Evolutionary conservation across 2,888 invertebrate genomes (phyloP), one percentile per base, ranked within the genome.

Genomic region (Drosophila peninsularis): DNA sequence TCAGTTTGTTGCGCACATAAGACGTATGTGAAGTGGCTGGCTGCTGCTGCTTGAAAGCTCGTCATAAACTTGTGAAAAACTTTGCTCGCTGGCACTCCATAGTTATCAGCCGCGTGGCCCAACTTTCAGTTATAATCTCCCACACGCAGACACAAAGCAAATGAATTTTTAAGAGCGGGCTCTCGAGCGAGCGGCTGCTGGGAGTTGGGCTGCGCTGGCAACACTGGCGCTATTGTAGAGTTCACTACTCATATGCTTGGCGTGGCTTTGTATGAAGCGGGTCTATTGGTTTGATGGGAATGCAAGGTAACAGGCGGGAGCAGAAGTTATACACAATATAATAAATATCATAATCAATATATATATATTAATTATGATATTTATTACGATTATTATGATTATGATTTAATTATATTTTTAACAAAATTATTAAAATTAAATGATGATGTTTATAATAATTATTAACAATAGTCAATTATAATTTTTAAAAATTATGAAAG

Each of bases 81-180:
- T 74, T 77, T 77, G 47, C 36, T 68, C 7, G 21, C 50, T 70
- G 10, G 14, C 50, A 3, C 21, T 14, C 39, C 47, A 62, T 45
- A 66, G 58, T 42, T 52, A 50, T 70, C 65, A 50, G 61, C 14
- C 21, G 14, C 27, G 19, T 27, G 36, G 19, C 53, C 44, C 44
- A 81, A 85, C 57, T 71, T 75, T 67, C 37, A 24, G 41, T 24
- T 69, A 34, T 57, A 74, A 60, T 45, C 24, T 52, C 50, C 30
- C 55, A 42, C 45, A 70, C 37, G 27, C 60, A 53, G 36, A 49
- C 37, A 66, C 36, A 60, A 66, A 67, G 71, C 69, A 79, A 82
- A 82, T 85, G 67, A 61, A 85, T 88, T 88, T 77, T 85, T 70
- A 68, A 79, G 37, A 67, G 58, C 64, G 19, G 11, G 6, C 21